Conservation (phyloP, 23 tunicate genomes). For the Diplosoma virens region DNA sequence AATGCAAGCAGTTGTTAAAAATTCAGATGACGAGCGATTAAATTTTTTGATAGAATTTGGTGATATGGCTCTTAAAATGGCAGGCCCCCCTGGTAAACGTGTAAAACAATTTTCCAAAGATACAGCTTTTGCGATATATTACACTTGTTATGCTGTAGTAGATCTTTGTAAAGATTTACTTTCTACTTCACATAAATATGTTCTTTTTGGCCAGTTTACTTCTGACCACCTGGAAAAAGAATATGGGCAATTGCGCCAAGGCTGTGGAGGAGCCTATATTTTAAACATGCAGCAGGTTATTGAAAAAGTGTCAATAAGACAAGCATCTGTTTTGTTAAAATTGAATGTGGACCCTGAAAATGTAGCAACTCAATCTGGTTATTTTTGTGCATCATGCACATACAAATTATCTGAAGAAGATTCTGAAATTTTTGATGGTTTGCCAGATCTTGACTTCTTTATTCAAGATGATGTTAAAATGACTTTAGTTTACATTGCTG, state of each 20-base stretch:
- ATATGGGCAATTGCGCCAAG: constrained; percentile 6
- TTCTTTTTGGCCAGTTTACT: constrained; percentile 15
- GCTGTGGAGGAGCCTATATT: constrained; percentile 2
- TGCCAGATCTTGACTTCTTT: background rate
- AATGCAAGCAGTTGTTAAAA: background rate
- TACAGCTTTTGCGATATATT: constrained; percentile 9
- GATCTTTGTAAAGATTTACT: constrained; percentile 1
- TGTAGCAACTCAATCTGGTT: background rate
- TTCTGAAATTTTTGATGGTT: constrained; percentile 11
- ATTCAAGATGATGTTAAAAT: constrained; percentile 4
- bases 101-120: background rate
- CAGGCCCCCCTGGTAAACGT: background rate
- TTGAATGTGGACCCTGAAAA: background rate
- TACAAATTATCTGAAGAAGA: constrained; percentile 1
- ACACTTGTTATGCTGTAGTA: constrained; percentile 13
- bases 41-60: constrained; percentile 3
- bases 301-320: constrained; percentile 5
- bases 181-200: background rate
- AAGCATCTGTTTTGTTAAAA: background rate
- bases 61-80: constrained; percentile 28
- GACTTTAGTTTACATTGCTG: too few species aligned
- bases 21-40: background rate
- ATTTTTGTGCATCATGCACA: background rate
- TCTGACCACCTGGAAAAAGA: constrained; percentile 6
- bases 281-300: constrained; percentile 3